Base-by-base conservation (phyloP, 2,797 vertebrate species). In the Tapirus indicus region DNA sequence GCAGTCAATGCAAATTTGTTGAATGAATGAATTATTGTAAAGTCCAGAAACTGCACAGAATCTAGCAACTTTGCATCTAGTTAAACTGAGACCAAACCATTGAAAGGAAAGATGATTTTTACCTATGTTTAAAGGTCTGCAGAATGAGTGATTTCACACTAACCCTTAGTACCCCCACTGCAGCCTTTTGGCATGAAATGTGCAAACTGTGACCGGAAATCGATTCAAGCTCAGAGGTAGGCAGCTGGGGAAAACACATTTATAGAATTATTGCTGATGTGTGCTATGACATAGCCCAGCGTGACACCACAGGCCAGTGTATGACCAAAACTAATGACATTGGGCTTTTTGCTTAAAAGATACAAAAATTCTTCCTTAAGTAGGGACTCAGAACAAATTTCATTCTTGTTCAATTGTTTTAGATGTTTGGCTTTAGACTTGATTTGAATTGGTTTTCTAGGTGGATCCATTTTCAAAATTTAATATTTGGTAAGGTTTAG, bases 171-270 rank as follows among this genome's bases (percentile, higher is more conserved):
- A 52, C 2, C 29, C 71, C 20, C 16, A 16, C n/a, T 56, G 66
- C 49, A 87, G 89, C 12, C 88, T 95, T 91, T 96, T 58, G 95
- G 95, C 89, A 95, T 92, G 96, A 98, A 97, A 96, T 96, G 79
- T 72, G 66, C 92, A 94, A 95, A 96, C 86, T 94, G 89, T 97
- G 95, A 96, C 92, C 11, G 32, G 97, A 97, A 98, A 98, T 98
- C 20, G 18, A 98, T 98, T 97, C 68, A 35, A 27, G 89, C 93
- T 97, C 93, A 89, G 86, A 95, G 89, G 23, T 54, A 85, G 97
- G 93, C 44, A 88, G 54, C 93, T 49, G 58, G 92, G 93, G 87
- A 97, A 96, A 97, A 80, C 49, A 75, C 71, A 78, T 95, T 95
- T 98, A 82, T 93, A 90, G 97, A 96, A 97, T 95, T 92, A 85